These are phyloP conservation scores for Malthinus flaveolus DNA, from an alignment of 2,888 invertebrate species.

Conservation along the genomic window DNA sequence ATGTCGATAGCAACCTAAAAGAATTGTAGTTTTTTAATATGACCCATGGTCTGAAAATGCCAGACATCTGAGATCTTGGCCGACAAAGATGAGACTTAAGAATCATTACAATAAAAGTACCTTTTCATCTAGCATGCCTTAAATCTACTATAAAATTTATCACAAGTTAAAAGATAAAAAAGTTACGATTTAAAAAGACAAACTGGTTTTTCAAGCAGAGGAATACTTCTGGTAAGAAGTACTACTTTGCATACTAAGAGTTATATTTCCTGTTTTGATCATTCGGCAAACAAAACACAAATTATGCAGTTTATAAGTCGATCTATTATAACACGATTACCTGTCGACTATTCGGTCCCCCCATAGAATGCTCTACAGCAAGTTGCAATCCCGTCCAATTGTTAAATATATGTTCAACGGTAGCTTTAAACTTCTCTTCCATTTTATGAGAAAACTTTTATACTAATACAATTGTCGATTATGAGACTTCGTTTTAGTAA, in stretches of 20 bases:
- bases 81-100: too few species aligned
- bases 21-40: not conserved
- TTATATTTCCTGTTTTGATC: too few species aligned
- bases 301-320: too few species aligned
- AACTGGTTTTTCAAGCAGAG: too few species aligned
- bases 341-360: conserved; percentile 69
- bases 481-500: too few species aligned
- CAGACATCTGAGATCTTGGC: too few species aligned
- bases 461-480: not conserved
- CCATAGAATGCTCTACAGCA: conserved; percentile 76
- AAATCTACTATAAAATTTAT: too few species aligned
- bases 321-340: conserved; percentile 55
- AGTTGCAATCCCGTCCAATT: conserved; percentile 73
- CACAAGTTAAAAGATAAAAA: too few species aligned
- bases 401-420: conserved; percentile 69
- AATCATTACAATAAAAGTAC: too few species aligned
- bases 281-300: too few species aligned
- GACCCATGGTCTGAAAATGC: not conserved
- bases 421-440: conserved; percentile 60
- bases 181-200: too few species aligned
- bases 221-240: not conserved
- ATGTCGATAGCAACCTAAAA: conserved; percentile 65
- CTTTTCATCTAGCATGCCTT: too few species aligned
- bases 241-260: conserved; percentile 37
- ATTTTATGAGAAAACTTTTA: conserved; percentile 23